Conservation (phyloP, 1,140 invertebrate species). For the Nasonia vitripennis region DNA sequence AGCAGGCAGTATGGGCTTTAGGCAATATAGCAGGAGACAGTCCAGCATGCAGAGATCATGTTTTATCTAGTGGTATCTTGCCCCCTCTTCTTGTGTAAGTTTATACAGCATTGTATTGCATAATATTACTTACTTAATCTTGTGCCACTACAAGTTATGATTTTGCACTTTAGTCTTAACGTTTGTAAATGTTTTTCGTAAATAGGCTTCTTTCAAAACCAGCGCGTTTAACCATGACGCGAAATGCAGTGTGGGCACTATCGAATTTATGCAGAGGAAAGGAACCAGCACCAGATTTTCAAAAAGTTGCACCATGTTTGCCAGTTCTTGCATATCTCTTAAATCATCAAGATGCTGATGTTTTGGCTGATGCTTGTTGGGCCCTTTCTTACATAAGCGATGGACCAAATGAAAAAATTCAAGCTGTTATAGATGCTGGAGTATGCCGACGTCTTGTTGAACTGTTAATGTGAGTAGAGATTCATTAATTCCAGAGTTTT, state of each 20-base stretch:
- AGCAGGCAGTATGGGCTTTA: constrained; percentile 97
- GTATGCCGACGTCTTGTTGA: constrained; percentile 96
- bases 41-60: constrained; percentile 92
- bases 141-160: too few species aligned
- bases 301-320: constrained; percentile 88
- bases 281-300: constrained; percentile 96
- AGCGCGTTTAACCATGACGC: constrained; percentile 90
- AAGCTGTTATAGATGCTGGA: constrained; percentile 97
- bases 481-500: not conserved
- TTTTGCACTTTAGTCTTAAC: not conserved
- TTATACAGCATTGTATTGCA: constrained; percentile 5
- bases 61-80: constrained; percentile 90
- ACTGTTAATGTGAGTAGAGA: constrained; percentile 86
- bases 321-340: constrained; percentile 91
- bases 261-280: constrained; percentile 98
- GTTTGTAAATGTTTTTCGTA: constrained; percentile 53
- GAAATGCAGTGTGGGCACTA: constrained; percentile 98
- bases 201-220: constrained; percentile 88
- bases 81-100: constrained; percentile 91
- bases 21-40: constrained; percentile 98
- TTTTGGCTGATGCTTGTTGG: constrained; percentile 96
- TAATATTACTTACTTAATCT: not conserved
- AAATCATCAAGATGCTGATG: constrained; percentile 93
- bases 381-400: constrained; percentile 92
- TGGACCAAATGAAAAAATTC: constrained; percentile 98